These are phyloP conservation scores for Pseudorectes ferrugineus DNA, from an alignment of 2,113 vertebrate genomes.

Conservation along the genomic window DNA sequence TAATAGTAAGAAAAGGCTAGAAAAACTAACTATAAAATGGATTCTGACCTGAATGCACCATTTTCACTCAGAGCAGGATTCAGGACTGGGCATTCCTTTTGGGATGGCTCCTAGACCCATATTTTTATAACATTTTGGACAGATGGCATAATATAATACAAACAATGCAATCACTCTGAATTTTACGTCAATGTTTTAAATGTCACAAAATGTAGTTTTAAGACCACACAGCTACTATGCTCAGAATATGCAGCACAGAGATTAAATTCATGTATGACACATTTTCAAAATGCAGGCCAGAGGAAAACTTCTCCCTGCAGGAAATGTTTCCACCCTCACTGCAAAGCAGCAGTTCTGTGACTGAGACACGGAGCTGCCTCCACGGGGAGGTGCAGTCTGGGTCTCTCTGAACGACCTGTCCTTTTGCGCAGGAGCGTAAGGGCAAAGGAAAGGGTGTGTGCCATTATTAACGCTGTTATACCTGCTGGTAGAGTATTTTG, in stretches of 20 bases:
- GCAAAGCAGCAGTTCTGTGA: background rate
- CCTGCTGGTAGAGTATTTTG: background rate
- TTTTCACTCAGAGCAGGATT: background rate
- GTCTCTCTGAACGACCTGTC: accelerated
- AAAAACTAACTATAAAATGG: background rate
- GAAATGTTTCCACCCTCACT: accelerated
- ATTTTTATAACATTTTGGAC: background rate
- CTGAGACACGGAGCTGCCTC: background rate
- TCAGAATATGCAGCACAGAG: background rate
- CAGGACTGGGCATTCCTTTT: background rate
- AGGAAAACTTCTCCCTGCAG: background rate
- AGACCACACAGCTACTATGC: background rate
- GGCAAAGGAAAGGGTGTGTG: background rate
- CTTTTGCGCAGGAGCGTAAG: background rate
- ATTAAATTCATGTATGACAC: background rate
- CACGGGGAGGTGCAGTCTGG: background rate
- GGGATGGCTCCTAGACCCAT: background rate
- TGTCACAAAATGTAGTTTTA: background rate
- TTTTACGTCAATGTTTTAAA: background rate
- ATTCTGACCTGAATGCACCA: background rate
- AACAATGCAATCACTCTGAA: background rate
- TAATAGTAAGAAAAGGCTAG: background rate
- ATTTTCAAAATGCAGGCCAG: background rate
- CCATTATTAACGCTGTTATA: background rate
- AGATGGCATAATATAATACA: background rate